These are phyloP conservation scores for Siniperca chuatsi DNA, from an alignment of 2,113 vertebrate species.

Conservation along the genomic window DNA sequence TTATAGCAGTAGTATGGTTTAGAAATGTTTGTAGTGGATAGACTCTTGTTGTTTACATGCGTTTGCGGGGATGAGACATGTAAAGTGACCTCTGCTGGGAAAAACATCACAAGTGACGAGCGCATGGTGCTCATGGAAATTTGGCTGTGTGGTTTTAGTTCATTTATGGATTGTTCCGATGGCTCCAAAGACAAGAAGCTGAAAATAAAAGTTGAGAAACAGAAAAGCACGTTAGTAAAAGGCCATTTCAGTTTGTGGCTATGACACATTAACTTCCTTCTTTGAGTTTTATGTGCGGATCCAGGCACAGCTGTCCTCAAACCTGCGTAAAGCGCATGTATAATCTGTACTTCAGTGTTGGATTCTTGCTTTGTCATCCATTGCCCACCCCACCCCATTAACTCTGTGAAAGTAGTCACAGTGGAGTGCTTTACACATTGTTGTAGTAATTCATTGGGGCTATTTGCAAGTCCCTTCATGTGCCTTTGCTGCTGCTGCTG, in stretches of 20 bases:
- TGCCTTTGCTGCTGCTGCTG: slow-evolving; percentile 23
- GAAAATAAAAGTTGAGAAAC: not conserved
- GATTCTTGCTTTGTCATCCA: slow-evolving; percentile 43
- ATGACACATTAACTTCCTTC: slow-evolving; percentile 21
- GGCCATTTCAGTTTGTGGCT: slow-evolving; percentile 16
- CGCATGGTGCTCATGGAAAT: not conserved
- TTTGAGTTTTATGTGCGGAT: not conserved
- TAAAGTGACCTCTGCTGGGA: slow-evolving; percentile 27
- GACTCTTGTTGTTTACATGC: slow-evolving; percentile 15
- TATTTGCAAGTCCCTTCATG: slow-evolving; percentile 69
- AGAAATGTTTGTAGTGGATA: slow-evolving; percentile 37
- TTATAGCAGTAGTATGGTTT: not conserved
- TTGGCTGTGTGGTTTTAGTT: not conserved
- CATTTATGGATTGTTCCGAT: not conserved
- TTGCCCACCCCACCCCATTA: slow-evolving; percentile 17
- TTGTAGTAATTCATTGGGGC: slow-evolving; percentile 50
- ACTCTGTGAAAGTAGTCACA: slow-evolving; percentile 30
- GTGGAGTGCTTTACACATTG: slow-evolving; percentile 80
- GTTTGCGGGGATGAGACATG: slow-evolving; percentile 34
- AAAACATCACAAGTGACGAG: slow-evolving; percentile 9
- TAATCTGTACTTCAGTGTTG: slow-evolving; percentile 1
- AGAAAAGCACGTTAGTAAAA: not conserved
- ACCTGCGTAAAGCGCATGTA: not conserved
- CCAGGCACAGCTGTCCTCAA: not conserved
- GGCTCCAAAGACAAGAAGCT: not conserved